Percentiles rank a stretch among this genome's conserved stretches.
These are phyloP conservation scores for Lycaena phlaeas DNA, from an alignment of 2,888 invertebrate genomes.

Conservation along the genomic window DNA sequence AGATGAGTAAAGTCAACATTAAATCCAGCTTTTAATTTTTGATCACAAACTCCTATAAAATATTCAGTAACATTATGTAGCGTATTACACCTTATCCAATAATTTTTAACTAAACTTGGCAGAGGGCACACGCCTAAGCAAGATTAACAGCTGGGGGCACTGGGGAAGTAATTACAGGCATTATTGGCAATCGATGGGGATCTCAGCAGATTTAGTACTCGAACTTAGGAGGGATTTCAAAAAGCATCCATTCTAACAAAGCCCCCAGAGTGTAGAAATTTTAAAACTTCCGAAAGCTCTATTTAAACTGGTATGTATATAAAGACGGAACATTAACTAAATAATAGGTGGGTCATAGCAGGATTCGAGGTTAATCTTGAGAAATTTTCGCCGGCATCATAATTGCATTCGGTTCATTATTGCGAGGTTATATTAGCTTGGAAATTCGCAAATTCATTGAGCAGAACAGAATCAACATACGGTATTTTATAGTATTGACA, in stretches of 20 bases:
- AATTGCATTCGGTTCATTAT: constrained; percentile 12
- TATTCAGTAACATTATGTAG: constrained; percentile 1
- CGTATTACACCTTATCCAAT: constrained; percentile 19
- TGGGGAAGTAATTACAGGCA: constrained; percentile 56
- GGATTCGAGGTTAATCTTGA: constrained; percentile 22
- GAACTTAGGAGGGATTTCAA: constrained; percentile 26
- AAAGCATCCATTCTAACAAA: constrained; percentile 20
- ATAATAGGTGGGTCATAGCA: constrained; percentile 23
- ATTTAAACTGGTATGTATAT: constrained; percentile 16
- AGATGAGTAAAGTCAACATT: no score
- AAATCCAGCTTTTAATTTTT: not conserved
- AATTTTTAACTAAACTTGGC: constrained; percentile 52
- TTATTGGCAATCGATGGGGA: constrained; percentile 61
- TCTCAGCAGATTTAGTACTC: constrained; percentile 47
- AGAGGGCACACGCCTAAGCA: constrained; percentile 36
- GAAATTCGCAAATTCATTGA: not conserved
- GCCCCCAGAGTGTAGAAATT: not conserved
- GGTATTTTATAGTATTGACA: no score
- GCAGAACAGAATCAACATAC: no score
- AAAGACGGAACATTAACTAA: constrained; percentile 22
- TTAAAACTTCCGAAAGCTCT: constrained; percentile 9
- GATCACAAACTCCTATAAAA: not conserved
- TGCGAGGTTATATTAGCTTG: not conserved
- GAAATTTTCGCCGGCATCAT: constrained; percentile 17
- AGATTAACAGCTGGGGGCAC: constrained; percentile 46